Evolutionary conservation across 2,113 vertebrate genomes (phyloP).

Genomic region (Bettongia penicillata): DNA sequence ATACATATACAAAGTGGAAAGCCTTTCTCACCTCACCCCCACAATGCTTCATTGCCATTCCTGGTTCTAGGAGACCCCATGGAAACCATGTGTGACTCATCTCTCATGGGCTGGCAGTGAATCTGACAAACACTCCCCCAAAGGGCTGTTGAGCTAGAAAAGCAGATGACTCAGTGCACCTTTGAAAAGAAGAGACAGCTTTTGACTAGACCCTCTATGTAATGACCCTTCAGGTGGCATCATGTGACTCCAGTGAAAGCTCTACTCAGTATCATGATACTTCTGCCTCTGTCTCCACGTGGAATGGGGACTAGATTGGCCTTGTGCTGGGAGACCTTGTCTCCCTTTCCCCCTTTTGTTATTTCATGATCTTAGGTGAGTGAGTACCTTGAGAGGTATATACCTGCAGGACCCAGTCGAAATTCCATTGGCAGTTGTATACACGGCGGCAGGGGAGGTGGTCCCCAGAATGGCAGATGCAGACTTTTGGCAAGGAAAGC

Average conservation of each 20-base stretch:
- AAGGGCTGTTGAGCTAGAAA: neutral
- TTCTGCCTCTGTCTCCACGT: neutral
- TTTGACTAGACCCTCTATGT: neutral
- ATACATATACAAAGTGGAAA: neutral
- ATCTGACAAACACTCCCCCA: neutral
- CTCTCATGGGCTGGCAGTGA: neutral
- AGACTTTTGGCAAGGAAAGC: neutral
- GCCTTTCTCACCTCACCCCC: neutral
- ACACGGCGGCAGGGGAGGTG: neutral
- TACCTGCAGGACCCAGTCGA: neutral
- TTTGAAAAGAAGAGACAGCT: neutral
- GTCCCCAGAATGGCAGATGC: neutral
- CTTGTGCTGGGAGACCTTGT: neutral
- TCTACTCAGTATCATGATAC: neutral
- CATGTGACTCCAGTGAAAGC: neutral
- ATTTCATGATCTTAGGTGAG: neutral
- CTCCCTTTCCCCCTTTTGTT: neutral
- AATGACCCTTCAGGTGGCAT: neutral
- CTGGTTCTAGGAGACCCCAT: neutral
- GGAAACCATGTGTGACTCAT: neutral
- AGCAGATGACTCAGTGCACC: neutral
- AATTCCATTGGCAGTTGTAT: neutral
- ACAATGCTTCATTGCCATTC: neutral
- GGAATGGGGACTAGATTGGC: neutral
- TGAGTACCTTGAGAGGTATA: neutral